phyloP scores from a whole-genome alignment of 2,797 vertebrate genomes.

The Labroides dimidiatus region DNA sequence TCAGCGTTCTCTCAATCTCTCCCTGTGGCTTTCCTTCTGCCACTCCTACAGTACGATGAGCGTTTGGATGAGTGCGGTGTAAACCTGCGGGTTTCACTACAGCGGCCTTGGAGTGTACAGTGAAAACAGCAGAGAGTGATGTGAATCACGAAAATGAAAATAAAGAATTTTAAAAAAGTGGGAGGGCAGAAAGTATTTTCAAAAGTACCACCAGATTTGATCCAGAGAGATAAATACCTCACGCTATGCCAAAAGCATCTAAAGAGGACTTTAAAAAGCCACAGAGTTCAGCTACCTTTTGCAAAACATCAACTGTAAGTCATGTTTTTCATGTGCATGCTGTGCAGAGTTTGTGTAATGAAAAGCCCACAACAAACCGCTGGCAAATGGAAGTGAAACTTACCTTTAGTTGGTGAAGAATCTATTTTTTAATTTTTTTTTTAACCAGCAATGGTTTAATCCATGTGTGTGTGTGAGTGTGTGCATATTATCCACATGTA shows the following conservation, averaged over 20 bases:
- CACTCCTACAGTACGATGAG: slow-evolving; percentile 40
- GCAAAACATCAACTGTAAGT: too few relatives aligned
- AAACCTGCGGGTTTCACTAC: slow-evolving; percentile 41
- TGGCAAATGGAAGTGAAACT: slow-evolving; percentile 62
- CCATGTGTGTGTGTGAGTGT: background rate
- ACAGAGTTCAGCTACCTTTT: too few relatives aligned
- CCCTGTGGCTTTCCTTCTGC: slow-evolving; percentile 78
- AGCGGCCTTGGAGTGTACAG: slow-evolving; percentile 11
- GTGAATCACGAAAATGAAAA: slow-evolving; percentile 2
- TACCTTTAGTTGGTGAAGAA: slow-evolving; percentile 72
- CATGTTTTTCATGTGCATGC: too few relatives aligned
- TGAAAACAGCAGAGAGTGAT: slow-evolving; percentile 7
- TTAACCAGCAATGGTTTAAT: too few relatives aligned
- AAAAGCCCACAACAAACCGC: slow-evolving; percentile 17
- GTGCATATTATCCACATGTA: slow-evolving; percentile 1
- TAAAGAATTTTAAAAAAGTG: too few relatives aligned
- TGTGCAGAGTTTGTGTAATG: slow-evolving; percentile 4
- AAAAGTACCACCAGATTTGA: too few relatives aligned
- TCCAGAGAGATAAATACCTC: too few relatives aligned
- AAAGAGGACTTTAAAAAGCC: too few relatives aligned
- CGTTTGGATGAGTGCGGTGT: slow-evolving; percentile 30
- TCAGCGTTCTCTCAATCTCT: slow-evolving; percentile 73
- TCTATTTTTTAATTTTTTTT: slow-evolving; percentile 26
- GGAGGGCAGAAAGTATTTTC: too few relatives aligned
- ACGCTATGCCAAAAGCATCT: too few relatives aligned